Base-by-base conservation (phyloP, 2,888 invertebrate genomes). In the Drosophila birchii region DNA sequence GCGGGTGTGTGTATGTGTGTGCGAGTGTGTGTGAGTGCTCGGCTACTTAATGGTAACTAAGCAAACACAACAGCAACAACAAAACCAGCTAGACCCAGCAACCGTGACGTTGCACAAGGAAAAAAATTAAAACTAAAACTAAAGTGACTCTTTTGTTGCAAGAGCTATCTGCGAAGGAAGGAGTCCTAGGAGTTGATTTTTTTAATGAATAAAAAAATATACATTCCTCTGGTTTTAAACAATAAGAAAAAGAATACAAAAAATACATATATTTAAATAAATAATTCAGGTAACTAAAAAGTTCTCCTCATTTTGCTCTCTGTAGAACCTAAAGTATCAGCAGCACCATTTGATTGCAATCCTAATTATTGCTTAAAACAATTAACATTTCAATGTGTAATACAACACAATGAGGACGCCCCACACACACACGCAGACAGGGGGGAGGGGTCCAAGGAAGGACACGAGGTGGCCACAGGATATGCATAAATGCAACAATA, bases 301-400 rank as follows among this genome's bases (percentile, higher is more conserved):
- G 26, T 26, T 49, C n/a, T n/a, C n/a, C n/a, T n/a, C n/a, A n/a
- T n/a, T 51, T 51, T 18, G 14, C 34, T 51, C 23, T 23, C 36
- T 53, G 51, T 53, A 23, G 16, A 23, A 53, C 23, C 55, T 71
- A 61, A 71, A 20, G 58, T 34, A 41, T n/a, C 47, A 26, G 43
- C 49, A 43, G 53, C 38, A 66, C 72, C 77, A 79, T 85, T 86
- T 89, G 89, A 89, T 89, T 86, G 86, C 85, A 89, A 81, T 87
- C 86, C 86, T 88, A 89, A 81, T 86, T 87, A 87, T 89, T 88
- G 84, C 84, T 86, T 81, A 81, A 86, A 89, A 86, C 83, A 88
- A 86, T 89, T 86, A 89, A 88, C 89, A 88, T 89, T 88, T 86
- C 81, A 89, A 89, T 88, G 88, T 83, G 77, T 88, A 89, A 77